Percentiles rank a stretch among this genome's conserved stretches.
phyloP scores from a whole-genome alignment of 1,140 invertebrate genomes.

The Camponotus floridanus region DNA sequence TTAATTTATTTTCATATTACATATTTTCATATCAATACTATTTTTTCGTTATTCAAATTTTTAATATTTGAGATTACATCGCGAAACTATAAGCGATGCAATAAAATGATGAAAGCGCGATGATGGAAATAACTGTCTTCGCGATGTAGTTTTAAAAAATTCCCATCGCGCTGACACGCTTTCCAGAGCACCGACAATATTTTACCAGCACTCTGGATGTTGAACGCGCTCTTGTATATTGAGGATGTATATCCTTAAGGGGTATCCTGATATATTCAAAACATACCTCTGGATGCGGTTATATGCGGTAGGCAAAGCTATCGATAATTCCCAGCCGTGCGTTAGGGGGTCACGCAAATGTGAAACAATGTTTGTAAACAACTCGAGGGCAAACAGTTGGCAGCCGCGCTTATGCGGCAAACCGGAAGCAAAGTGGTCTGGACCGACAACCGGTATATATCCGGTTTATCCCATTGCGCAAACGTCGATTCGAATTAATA shows the following conservation, averaged over 20 bases:
- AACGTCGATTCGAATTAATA: slow-evolving; percentile 68
- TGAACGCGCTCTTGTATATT: slow-evolving; percentile 18
- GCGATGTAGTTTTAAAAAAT: slow-evolving; percentile 15
- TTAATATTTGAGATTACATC: not conserved
- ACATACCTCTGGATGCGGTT: not conserved
- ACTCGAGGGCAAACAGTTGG: slow-evolving; percentile 63
- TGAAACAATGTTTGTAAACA: slow-evolving; percentile 74
- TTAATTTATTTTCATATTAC: not conserved
- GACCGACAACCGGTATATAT: slow-evolving; percentile 31
- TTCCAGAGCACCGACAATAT: slow-evolving; percentile 7
- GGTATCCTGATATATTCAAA: slow-evolving; percentile 54
- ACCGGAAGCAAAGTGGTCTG: slow-evolving; percentile 67
- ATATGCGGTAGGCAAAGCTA: slow-evolving; percentile 45
- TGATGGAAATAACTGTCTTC: slow-evolving; percentile 23
- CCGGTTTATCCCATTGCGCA: slow-evolving; percentile 58
- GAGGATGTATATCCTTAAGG: slow-evolving; percentile 44
- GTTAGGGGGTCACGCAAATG: slow-evolving; percentile 57
- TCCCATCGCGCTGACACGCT: not conserved
- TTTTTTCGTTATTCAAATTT: not conserved
- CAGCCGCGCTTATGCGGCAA: slow-evolving; percentile 61
- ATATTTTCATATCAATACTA: not conserved
- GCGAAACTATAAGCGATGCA: not conserved
- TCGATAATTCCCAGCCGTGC: slow-evolving; percentile 62
- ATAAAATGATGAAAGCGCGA: not conserved
- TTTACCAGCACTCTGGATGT: slow-evolving; percentile 29